These are phyloP conservation scores for Numenius phaeopus DNA, from an alignment of 2,797 vertebrate genomes.

Conservation along the genomic window DNA sequence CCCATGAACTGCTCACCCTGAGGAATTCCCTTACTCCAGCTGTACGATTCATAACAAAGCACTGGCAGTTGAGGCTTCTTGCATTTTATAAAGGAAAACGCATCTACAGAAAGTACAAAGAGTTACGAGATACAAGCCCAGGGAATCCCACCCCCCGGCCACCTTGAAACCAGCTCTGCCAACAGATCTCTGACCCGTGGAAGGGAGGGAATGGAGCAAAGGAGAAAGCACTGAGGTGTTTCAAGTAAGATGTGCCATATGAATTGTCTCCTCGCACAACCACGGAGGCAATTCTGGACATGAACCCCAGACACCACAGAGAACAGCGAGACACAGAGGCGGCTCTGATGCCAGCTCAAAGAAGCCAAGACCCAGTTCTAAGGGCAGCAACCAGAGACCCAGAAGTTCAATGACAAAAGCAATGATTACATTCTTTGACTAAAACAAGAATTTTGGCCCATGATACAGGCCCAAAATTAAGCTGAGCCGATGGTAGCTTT, in stretches of 20 bases:
- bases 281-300: not conserved
- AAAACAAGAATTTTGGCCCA: not conserved
- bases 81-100: not conserved
- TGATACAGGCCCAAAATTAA: not conserved
- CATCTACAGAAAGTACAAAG: not conserved
- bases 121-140: not conserved
- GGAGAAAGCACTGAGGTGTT: not conserved
- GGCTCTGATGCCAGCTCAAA: not conserved
- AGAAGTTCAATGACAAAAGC: not conserved
- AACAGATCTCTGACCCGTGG: not conserved
- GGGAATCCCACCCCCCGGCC: not conserved
- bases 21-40: slow-evolving; percentile 37
- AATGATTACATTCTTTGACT: accelerated
- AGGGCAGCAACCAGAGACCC: not conserved
- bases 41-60: not conserved
- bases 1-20: not conserved
- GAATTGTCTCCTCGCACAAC: not conserved
- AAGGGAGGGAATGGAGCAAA: not conserved
- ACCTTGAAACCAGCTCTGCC: not conserved
- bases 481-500: accelerated
- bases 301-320: not conserved
- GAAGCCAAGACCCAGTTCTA: not conserved
- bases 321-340: accelerated
- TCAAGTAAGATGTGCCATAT: accelerated
- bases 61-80: not conserved